A percentile compares a stretch with the other conserved stretches of the same genome.
Conservation (phyloP, 2,888 invertebrate genomes). For the Campoplex nolae region DNA sequence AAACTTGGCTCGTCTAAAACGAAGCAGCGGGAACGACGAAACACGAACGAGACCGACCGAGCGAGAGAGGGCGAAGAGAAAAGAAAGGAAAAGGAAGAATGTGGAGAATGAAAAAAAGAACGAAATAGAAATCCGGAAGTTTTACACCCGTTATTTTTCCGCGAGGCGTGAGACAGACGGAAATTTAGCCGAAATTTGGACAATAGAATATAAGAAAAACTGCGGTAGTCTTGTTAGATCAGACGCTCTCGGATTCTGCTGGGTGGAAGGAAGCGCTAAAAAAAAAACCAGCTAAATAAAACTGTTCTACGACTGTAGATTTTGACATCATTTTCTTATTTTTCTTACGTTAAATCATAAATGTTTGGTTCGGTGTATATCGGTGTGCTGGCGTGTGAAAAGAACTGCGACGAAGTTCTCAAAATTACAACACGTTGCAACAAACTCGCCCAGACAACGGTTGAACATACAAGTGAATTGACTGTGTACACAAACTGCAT, state of each 20-base stretch:
- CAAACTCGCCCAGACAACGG: neutral
- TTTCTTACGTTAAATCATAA: neutral
- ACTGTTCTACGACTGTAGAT: neutral
- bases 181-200: constrained; percentile 71
- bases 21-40: constrained; percentile 56
- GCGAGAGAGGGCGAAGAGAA: neutral
- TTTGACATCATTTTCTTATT: neutral
- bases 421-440: constrained; percentile 41
- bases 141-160: constrained; percentile 70
- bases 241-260: neutral
- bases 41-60: constrained; percentile 14
- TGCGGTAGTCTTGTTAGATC: constrained; percentile 52
- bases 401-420: constrained; percentile 13
- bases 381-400: neutral
- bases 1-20: constrained; percentile 77
- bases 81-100: neutral
- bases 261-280: constrained; percentile 10
- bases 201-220: constrained; percentile 72
- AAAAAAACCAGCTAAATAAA: too few relatives aligned
- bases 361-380: neutral
- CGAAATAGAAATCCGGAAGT: constrained; percentile 65
- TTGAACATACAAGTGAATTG: constrained; percentile 11
- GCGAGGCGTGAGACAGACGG: constrained; percentile 48
- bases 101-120: constrained; percentile 14
- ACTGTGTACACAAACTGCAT: constrained; percentile 9